phyloP scores from a whole-genome alignment of 2,113 vertebrate species.

The Solenodon paradoxus region DNA sequence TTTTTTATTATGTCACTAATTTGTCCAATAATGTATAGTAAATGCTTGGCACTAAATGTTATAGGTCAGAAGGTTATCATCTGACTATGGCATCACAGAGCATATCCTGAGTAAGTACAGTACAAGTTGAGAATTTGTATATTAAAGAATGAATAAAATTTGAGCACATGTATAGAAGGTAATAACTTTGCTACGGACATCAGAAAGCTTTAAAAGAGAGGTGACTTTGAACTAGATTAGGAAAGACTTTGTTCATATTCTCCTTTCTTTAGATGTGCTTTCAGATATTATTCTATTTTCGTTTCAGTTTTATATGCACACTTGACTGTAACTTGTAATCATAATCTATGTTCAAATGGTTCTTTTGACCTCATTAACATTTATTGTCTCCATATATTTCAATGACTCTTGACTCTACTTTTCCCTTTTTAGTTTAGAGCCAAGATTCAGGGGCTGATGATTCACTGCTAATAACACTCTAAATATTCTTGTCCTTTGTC shows the following conservation, averaged over 20 bases:
- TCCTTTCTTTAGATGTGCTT: background rate
- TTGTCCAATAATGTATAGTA: background rate
- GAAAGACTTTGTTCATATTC: background rate
- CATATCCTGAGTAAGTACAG: background rate
- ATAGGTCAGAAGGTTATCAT: background rate
- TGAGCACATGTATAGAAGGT: background rate
- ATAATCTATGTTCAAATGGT: background rate
- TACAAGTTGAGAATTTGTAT: background rate
- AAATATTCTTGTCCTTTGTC: background rate
- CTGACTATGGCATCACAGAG: background rate
- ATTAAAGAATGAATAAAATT: background rate
- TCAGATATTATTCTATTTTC: background rate
- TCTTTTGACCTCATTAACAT: background rate
- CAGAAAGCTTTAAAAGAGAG: background rate
- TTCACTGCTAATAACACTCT: background rate
- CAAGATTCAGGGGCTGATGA: background rate
- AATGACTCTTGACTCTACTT: background rate
- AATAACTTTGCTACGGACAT: background rate
- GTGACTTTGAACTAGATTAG: background rate
- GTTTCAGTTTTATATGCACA: background rate
- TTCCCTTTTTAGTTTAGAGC: background rate
- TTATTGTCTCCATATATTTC: background rate
- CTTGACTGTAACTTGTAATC: background rate
- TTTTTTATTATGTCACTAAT: background rate
- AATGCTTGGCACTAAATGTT: background rate